These are phyloP conservation scores for Umimayanthus kanabou DNA, from an alignment of 92 coral and sea anemone species.

Conservation along the genomic window DNA sequence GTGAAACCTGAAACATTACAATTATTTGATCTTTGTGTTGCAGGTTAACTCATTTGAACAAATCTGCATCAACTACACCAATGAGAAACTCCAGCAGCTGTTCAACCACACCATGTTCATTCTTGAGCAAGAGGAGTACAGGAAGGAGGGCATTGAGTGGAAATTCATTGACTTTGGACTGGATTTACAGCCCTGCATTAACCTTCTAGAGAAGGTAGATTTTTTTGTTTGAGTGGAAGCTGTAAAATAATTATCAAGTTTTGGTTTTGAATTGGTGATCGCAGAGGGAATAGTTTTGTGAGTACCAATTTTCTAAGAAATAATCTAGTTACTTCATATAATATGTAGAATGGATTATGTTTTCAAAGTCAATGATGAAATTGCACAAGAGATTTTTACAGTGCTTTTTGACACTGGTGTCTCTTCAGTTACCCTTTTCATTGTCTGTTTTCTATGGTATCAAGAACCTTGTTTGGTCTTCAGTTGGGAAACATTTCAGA, in stretches of 20 bases:
- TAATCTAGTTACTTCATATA: background rate
- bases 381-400: too few species aligned
- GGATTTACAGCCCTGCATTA: conserved; percentile 98
- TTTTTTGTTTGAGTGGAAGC: background rate
- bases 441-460: too few species aligned
- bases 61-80: conserved; percentile 97
- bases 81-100: conserved; percentile 96
- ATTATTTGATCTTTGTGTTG: conserved; percentile 20
- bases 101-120: conserved; percentile 99
- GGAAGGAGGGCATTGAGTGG: conserved; percentile 99
- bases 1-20: too few species aligned
- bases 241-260: background rate
- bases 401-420: too few species aligned
- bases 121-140: conserved; percentile 98
- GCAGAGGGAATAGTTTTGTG: background rate
- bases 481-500: too few species aligned
- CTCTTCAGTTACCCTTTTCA: too few species aligned
- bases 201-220: conserved; percentile 87
- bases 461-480: too few species aligned
- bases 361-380: too few species aligned
- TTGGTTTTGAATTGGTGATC: background rate
- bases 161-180: conserved; percentile 99
- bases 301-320: background rate
- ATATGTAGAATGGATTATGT: too few species aligned
- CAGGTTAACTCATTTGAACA: conserved; percentile 98